Evolutionary conservation across 92 coral and sea anemone genomes (phyloP).

Genomic region (Siderastrea siderea): DNA sequence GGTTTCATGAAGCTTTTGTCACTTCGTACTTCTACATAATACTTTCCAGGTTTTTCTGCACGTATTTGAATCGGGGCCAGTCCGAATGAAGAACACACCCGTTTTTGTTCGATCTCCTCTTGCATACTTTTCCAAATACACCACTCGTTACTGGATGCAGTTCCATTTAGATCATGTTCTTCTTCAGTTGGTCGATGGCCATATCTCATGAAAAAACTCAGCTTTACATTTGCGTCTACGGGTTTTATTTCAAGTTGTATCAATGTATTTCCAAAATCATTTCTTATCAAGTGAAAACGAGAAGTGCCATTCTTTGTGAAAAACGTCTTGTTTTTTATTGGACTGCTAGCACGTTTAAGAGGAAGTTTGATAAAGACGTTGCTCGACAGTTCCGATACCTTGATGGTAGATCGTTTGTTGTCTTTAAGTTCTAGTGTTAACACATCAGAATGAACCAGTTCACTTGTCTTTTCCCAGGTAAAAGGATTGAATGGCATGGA

Average conservation of each 20-base stretch:
- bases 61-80: neutral
- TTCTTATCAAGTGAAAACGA: slow-evolving; percentile 16
- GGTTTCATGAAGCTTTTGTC: neutral
- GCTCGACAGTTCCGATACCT: slow-evolving; percentile 35
- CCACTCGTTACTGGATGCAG: neutral
- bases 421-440: slow-evolving; percentile 47
- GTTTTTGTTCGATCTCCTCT: neutral
- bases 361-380: slow-evolving; percentile 52
- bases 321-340: neutral
- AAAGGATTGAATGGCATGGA: slow-evolving; percentile 53
- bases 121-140: slow-evolving; percentile 5
- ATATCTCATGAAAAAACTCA: slow-evolving; percentile 14
- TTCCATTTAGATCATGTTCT: slow-evolving; percentile 29
- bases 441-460: slow-evolving; percentile 37
- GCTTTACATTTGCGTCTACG: neutral
- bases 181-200: slow-evolving; percentile 42
- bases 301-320: slow-evolving; percentile 18
- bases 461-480: slow-evolving; percentile 59
- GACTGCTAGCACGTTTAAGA: neutral
- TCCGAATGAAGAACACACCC: neutral
- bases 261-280: slow-evolving; percentile 5
- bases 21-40: slow-evolving; percentile 10
- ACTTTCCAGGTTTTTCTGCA: slow-evolving; percentile 18
- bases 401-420: slow-evolving; percentile 19
- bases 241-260: slow-evolving; percentile 40